Evolutionary conservation across 2,888 invertebrate species (phyloP).

Genomic region (Drosophila recens): DNA sequence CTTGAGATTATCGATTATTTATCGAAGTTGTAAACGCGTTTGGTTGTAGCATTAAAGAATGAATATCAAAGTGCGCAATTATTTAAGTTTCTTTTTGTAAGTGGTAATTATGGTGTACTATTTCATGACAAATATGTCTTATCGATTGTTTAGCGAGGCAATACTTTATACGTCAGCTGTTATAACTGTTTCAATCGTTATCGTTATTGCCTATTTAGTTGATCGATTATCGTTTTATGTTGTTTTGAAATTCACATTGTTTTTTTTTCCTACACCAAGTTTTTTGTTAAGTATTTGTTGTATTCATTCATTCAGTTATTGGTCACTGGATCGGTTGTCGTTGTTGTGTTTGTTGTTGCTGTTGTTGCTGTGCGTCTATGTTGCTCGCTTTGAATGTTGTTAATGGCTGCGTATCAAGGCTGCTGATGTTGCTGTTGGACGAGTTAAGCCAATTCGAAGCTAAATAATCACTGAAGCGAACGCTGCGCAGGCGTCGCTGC

Average conservation of each 20-base stretch:
- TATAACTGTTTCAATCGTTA: constrained; percentile 8
- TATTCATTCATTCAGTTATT: constrained; percentile 35
- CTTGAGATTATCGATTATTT: not conserved
- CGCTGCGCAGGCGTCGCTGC: constrained; percentile 58
- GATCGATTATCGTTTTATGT: constrained; percentile 31
- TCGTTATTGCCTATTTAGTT: not conserved
- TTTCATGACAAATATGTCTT: too few species aligned
- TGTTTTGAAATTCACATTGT: constrained; percentile 25
- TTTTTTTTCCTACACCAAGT: constrained; percentile 28
- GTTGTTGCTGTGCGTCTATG: constrained; percentile 29
- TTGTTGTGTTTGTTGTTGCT: constrained; percentile 32
- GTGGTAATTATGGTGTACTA: too few species aligned
- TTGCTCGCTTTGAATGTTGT: constrained; percentile 33
- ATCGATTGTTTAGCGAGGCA: not conserved
- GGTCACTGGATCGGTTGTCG: constrained; percentile 23
- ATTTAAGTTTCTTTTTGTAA: too few species aligned
- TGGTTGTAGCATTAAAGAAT: too few species aligned
- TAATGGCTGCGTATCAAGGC: constrained; percentile 66
- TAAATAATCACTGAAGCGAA: constrained; percentile 59
- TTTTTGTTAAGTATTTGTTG: constrained; percentile 31
- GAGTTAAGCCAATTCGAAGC: constrained; percentile 47
- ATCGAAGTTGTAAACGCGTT: not conserved
- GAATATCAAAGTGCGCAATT: too few species aligned
- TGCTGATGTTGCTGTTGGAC: constrained; percentile 31
- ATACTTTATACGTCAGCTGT: not conserved